A percentile compares a stretch with the other conserved stretches of the same genome.
Conservation (phyloP, 2,797 vertebrate species). For the Carapus acus region DNA sequence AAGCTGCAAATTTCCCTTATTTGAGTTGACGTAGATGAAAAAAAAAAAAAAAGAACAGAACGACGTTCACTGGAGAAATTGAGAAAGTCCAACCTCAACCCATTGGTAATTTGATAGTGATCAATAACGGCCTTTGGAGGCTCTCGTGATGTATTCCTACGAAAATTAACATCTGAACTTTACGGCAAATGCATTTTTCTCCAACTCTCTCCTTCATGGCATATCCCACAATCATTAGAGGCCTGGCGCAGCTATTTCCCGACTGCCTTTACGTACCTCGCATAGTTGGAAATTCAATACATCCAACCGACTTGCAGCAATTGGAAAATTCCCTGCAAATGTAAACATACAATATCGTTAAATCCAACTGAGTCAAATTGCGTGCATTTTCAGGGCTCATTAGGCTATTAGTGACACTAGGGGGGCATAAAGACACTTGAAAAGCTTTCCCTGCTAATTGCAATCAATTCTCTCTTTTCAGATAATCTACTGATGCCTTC, state of each 20-base stretch:
- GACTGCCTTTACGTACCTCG: constrained; percentile 46
- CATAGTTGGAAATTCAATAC: constrained; percentile 45
- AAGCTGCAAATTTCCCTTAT: too few relatives aligned
- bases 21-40: too few relatives aligned
- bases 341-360: constrained; percentile 60
- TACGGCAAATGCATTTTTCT: neutral
- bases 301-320: constrained; percentile 39
- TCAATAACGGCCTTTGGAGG: constrained; percentile 5
- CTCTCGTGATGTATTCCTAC: neutral
- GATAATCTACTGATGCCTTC: constrained; percentile 56
- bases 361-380: constrained; percentile 69
- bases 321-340: constrained; percentile 67
- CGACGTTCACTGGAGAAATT: too few relatives aligned
- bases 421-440: constrained; percentile 69
- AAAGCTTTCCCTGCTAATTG: constrained; percentile 62
- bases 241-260: constrained; percentile 35
- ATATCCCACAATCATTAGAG: constrained; percentile 15
- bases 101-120: neutral
- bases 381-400: constrained; percentile 68
- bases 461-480: constrained; percentile 68
- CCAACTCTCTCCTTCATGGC: constrained; percentile 17
- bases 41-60: too few relatives aligned
- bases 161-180: neutral
- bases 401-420: constrained; percentile 71
- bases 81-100: neutral